These are phyloP conservation scores for Scortum barcoo DNA, from an alignment of 2,113 vertebrate genomes.

Conservation along the genomic window DNA sequence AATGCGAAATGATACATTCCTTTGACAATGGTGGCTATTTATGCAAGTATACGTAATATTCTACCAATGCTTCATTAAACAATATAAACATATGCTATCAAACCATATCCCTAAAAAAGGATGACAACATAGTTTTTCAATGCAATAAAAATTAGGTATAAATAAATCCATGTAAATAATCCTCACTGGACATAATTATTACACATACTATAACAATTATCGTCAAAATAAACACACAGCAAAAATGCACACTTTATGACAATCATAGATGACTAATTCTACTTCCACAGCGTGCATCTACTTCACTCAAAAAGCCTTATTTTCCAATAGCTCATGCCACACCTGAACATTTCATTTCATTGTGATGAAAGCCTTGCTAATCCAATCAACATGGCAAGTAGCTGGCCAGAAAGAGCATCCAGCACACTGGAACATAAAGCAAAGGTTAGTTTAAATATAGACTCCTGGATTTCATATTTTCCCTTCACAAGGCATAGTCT, in stretches of 20 bases:
- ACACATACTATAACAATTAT: too few species aligned
- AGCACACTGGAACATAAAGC: neutral
- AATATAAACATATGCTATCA: neutral
- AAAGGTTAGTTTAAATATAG: neutral
- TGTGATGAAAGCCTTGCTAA: neutral
- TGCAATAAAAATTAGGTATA: neutral
- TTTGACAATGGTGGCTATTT: neutral
- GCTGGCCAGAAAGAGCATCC: neutral
- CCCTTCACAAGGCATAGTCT: neutral
- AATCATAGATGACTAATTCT: constrained; percentile 28
- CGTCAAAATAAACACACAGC: neutral
- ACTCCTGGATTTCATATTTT: neutral
- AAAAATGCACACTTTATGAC: constrained; percentile 16
- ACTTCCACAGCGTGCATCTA: constrained; percentile 10
- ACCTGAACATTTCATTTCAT: neutral
- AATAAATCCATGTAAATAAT: neutral
- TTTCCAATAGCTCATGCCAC: constrained; percentile 8
- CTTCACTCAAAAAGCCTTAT: neutral
- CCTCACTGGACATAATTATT: neutral
- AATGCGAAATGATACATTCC: neutral
- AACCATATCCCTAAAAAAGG: neutral
- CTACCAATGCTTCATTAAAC: neutral
- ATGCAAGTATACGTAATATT: neutral
- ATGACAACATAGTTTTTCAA: neutral
- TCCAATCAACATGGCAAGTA: neutral